These are phyloP conservation scores for Frankliniella fusca DNA, from an alignment of 2,888 invertebrate genomes.

Conservation along the genomic window DNA sequence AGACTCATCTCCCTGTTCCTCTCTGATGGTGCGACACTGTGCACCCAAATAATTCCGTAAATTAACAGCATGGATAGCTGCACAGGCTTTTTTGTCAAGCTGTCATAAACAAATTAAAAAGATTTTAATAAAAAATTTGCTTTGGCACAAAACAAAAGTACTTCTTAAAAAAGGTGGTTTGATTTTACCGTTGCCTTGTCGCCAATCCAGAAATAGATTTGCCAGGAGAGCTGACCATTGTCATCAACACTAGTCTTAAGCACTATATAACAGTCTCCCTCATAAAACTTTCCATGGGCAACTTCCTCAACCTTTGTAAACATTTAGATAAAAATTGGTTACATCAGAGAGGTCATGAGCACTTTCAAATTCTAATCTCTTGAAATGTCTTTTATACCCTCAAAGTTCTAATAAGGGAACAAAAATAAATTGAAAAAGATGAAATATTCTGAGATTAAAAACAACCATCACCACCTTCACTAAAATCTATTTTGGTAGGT, in stretches of 20 bases:
- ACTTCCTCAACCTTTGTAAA: conserved; percentile 30
- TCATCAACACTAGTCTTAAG: conserved; percentile 83
- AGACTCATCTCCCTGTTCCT: conserved; percentile 95
- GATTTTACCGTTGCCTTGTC: conserved; percentile 77
- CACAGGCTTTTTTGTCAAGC: conserved; percentile 92
- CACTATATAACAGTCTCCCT: conserved; percentile 97
- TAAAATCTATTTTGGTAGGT: too few species aligned
- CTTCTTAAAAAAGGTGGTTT: neutral
- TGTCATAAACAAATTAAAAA: conserved; percentile 45
- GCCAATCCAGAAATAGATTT: conserved; percentile 99
- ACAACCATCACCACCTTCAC: too few species aligned
- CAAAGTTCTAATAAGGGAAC: too few species aligned
- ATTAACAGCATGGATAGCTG: conserved; percentile 98
- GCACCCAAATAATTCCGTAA: conserved; percentile 93
- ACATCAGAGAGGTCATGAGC: too few species aligned
- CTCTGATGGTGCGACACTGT: conserved; percentile 85
- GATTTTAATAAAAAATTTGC: conserved; percentile 28
- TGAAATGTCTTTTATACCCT: too few species aligned
- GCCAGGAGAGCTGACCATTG: conserved; percentile 76
- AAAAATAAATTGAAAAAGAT: too few species aligned
- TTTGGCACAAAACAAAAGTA: neutral
- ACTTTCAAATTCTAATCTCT: too few species aligned
- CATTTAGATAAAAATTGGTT: neutral
- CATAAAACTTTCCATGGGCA: conserved; percentile 78
- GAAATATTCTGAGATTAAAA: too few species aligned